Base-by-base conservation (phyloP, 2,888 invertebrate species). In the Gerosis bhagava region DNA sequence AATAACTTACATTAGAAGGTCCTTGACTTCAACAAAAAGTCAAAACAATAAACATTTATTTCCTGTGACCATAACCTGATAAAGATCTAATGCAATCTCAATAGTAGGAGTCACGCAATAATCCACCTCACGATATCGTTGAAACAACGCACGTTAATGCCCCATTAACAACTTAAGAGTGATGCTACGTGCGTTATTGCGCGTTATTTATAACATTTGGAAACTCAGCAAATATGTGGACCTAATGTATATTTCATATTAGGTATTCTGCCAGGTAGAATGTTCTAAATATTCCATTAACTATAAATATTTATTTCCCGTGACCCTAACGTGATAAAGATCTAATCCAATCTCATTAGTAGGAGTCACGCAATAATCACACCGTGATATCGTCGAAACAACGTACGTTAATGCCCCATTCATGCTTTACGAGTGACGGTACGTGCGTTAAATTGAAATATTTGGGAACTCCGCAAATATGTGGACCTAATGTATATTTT, bases 71-170 rank as follows among this genome's bases (percentile, higher is more conserved):
- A n/a, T n/a, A n/a, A n/a, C n/a, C n/a, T n/a, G n/a, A n/a, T n/a
- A n/a, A n/a, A 25, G 36, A 36, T 16, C 41, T 32, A 41, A 41
- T 41, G 31, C 16, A n/a, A 32, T 24, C 22, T 41, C 41, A 16
- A 32, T 41, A 41, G 24, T 32, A 5, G 24, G 32, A 41, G 32
- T 24, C 41, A 40, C 39, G 40, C 32, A 42, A 19, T 29, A 40
- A 42, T 15, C n/a, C 13, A 10, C 7, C 22, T 25, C 21, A 21
- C 39, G 44, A 44, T 44, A 36, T 44, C 26, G 43, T 34, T 35
- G 34, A 43, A 44, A 44, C 44, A 44, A 44, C 44, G 44, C 29
- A 35, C 44, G 44, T 44, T 44, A 44, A 44, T 44, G 44, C 16
- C 35, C 44, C 44, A 44, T 44, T 44, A 44, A 36, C 44, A 34